Evolutionary conservation across 1,140 invertebrate species (phyloP).

Genomic region (Venturia canescens): DNA sequence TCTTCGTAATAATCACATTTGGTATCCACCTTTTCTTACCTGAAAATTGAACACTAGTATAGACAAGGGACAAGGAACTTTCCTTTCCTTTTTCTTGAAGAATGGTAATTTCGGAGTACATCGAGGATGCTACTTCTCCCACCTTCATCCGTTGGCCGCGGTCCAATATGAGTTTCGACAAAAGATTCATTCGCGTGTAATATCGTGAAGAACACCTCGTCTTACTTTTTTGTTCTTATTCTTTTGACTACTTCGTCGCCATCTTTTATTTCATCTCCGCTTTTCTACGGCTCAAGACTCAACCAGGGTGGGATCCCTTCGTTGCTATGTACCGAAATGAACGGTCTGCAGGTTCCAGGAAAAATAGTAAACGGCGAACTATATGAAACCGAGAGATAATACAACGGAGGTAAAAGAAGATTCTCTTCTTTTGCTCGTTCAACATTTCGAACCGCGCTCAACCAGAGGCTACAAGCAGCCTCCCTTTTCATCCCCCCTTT

Average conservation of each 20-base stretch:
- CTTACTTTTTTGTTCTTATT: background rate
- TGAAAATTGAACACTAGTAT: too few species aligned
- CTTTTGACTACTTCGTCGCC: background rate
- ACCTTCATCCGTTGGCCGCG: background rate
- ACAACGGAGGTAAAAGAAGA: background rate
- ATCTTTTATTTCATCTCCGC: background rate
- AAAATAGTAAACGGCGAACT: background rate
- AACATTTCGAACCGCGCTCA: background rate
- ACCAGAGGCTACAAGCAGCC: background rate
- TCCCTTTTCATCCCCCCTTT: background rate
- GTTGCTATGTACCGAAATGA: background rate
- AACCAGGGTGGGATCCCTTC: background rate
- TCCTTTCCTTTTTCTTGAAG: background rate
- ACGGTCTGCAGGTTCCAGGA: background rate
- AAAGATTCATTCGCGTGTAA: slow-evolving; percentile 44
- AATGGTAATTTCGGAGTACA: slow-evolving; percentile 23
- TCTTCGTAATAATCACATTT: too few species aligned
- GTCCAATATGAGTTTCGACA: slow-evolving; percentile 38
- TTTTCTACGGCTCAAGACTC: slow-evolving; percentile 27
- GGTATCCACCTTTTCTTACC: too few species aligned
- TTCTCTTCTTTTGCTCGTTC: background rate
- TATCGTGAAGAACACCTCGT: slow-evolving; percentile 35
- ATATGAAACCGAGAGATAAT: background rate
- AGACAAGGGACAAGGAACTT: background rate
- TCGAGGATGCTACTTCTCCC: slow-evolving; percentile 4